phyloP scores from a whole-genome alignment of 2,113 vertebrate species.

The Osmerus eperlanus region DNA sequence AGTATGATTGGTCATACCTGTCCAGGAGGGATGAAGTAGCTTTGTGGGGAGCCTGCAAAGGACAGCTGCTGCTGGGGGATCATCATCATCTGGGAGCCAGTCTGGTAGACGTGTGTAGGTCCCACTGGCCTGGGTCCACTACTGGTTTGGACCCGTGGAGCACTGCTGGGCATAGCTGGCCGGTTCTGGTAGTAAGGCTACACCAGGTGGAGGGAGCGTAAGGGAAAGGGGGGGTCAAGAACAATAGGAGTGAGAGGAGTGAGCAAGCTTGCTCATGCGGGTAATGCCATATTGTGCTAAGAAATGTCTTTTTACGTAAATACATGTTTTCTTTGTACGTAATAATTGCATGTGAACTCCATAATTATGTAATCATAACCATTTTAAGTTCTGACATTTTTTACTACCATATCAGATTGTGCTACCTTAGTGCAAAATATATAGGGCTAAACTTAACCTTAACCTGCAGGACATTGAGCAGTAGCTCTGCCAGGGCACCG shows the following conservation, averaged over 20 bases:
- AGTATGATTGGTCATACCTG: constrained; percentile 74
- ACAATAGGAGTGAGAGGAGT: constrained; percentile 13
- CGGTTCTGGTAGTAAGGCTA: constrained; percentile 91
- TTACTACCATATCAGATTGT: no score
- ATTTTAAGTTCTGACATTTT: no score
- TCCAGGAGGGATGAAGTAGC: constrained; percentile 86
- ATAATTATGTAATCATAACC: no score
- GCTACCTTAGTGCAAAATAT: no score
- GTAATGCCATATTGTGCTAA: not conserved
- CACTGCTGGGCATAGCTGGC: constrained; percentile 83
- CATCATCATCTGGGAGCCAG: constrained; percentile 96
- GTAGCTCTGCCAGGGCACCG: no score
- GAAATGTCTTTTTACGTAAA: no score
- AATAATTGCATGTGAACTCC: no score
- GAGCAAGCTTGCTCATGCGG: not conserved
- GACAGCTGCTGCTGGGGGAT: constrained; percentile 89
- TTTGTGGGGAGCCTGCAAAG: constrained; percentile 87
- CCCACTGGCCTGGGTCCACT: constrained; percentile 84
- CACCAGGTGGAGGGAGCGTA: constrained; percentile 31
- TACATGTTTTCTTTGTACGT: no score
- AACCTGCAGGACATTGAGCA: no score
- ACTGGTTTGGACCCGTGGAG: constrained; percentile 84
- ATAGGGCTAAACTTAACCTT: no score
- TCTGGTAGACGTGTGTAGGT: constrained; percentile 87
- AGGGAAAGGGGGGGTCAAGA: not conserved